Evolutionary conservation across 1,140 invertebrate species (phyloP).

Genomic region (Nephila pilipes): DNA sequence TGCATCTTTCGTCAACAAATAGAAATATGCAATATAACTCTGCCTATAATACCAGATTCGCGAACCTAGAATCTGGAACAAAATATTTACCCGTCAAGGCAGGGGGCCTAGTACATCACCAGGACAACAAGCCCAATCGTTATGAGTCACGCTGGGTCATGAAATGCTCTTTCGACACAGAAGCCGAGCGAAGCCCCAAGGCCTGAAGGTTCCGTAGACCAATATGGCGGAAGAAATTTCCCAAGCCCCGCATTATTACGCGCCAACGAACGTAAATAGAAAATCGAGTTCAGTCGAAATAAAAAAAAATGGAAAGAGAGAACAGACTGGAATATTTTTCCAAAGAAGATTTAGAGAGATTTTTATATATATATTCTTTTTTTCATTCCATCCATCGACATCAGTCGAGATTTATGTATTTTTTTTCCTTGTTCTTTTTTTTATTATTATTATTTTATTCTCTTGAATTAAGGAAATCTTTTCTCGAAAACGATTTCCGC

Average conservation of each 20-base stretch:
- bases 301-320: not conserved
- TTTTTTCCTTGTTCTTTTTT: not conserved
- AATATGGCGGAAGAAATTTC: conserved; percentile 37
- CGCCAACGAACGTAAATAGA: conserved; percentile 63
- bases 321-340: conserved; percentile 12
- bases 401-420: conserved; percentile 20
- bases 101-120: not conserved
- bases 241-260: conserved; percentile 56
- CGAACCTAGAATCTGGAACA: not conserved
- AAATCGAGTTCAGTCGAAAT: conserved; percentile 52
- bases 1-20: not conserved
- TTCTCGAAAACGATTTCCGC: not conserved
- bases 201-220: conserved; percentile 7
- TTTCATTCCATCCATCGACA: not conserved
- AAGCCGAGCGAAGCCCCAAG: not conserved
- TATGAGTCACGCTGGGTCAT: not conserved
- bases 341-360: not conserved
- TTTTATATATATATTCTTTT: not conserved
- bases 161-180: not conserved
- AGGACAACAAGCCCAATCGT: conserved; percentile 10
- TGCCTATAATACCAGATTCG: not conserved
- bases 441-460: conserved; percentile 8
- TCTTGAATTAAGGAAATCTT: conserved; percentile 30
- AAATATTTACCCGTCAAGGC: not conserved
- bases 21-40: not conserved